Base-by-base conservation (phyloP, 2,113 vertebrate genomes). In the Himantopus leucocephalus region DNA sequence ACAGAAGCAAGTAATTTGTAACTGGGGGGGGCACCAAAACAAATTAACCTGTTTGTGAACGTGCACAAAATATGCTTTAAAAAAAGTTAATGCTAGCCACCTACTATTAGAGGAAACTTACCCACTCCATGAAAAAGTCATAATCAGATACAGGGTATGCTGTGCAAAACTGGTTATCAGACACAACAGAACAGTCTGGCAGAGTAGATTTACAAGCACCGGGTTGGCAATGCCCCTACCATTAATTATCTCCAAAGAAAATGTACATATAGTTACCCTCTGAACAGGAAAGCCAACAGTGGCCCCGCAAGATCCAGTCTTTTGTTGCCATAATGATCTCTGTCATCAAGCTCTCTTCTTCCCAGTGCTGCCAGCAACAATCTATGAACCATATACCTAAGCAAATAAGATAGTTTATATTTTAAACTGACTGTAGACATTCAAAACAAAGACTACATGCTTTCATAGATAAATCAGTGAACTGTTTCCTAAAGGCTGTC, bases 271-370 rank as follows among this genome's bases (percentile, higher is more conserved):
- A 68, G 97, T 98, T 98, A 99, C 99, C 99, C 99, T 97, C 99
- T 98, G 96, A 99, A 99, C 39, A 99, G 98, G 96, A 99, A 99
- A 17, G 99, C 99, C 91, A 99, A 94, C 2, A 99, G 96, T 0
- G 99, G 99, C 32, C 99, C 99, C 9, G 99, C 99, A n/a, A 99
- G 98, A 98, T 99, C 99, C 97, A 99, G 97, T 87, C 99, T 99
- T 97, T 99, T 99, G 98, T 99, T 99, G 94, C 99, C 99, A 56
- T 99, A 99, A 96, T 99, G 99, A 99, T 99, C 99, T 98, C 99
- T 98, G 98, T 99, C 99, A 59, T 99, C 99, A 50, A 99, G 98
- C 95, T 99, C 99, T 94, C 99, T 98, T 93, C 99, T 98, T 56
- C 99, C 99, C 45, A 99, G 98, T 50, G 99, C 99, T 24, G 99